Evolutionary conservation across 2,888 invertebrate genomes (phyloP).

Genomic region (Aspidiotus rigidus): DNA sequence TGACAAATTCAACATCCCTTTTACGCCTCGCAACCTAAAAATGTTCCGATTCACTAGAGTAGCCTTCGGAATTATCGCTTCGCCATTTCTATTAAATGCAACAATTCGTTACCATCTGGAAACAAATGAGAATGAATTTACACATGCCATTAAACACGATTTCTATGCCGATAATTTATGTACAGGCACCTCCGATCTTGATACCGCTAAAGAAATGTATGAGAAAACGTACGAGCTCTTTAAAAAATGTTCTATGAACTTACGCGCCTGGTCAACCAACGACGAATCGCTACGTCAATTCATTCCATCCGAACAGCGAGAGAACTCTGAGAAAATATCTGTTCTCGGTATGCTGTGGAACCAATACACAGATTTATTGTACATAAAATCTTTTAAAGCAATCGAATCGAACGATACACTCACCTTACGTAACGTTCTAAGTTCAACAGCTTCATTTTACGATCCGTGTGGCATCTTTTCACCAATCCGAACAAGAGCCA

Average conservation of each 20-base stretch:
- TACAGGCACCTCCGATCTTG: neutral
- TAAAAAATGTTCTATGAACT: neutral
- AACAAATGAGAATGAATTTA: no score
- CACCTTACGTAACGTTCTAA: neutral
- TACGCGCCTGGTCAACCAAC: neutral
- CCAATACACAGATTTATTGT: neutral
- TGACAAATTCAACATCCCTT: neutral
- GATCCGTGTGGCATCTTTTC: neutral
- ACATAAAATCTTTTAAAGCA: neutral
- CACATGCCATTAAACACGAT: no score
- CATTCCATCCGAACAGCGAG: neutral
- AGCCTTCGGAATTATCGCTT: neutral
- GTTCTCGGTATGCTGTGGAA: neutral
- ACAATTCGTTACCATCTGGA: neutral
- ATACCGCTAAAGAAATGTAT: neutral
- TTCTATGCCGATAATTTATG: neutral
- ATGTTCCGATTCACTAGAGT: neutral
- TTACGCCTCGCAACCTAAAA: neutral
- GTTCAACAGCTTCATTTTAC: neutral
- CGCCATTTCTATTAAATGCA: neutral
- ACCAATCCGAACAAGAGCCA: neutral
- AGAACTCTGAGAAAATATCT: neutral
- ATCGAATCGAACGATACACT: neutral
- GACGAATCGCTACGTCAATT: neutral
- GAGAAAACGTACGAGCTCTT: neutral